These are phyloP conservation scores for Phymorhynchus buccinoides DNA, from an alignment of 1,140 invertebrate genomes.

Conservation along the genomic window DNA sequence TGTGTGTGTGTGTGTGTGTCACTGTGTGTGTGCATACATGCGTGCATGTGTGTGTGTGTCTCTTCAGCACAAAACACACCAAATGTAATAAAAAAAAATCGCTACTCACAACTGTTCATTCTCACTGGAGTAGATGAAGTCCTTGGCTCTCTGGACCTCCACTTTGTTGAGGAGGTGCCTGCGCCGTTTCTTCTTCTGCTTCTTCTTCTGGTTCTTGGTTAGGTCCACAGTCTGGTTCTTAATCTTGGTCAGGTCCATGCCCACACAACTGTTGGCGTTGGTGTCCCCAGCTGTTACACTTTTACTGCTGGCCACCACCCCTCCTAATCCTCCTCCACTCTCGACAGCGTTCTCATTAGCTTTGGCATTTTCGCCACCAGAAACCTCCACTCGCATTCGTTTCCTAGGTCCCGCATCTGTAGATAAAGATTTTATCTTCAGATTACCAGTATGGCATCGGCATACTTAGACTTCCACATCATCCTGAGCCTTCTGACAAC, in stretches of 20 bases:
- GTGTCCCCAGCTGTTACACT: background rate
- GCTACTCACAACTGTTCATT: slow-evolving; percentile 35
- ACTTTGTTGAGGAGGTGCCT: slow-evolving; percentile 27
- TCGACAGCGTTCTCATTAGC: background rate
- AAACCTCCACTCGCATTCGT: slow-evolving; percentile 15
- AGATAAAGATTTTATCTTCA: no score
- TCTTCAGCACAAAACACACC: no score
- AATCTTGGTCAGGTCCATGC: slow-evolving; percentile 29
- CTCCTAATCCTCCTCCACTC: no score
- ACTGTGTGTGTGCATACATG: no score
- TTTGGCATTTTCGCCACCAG: background rate
- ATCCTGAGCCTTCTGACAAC: no score
- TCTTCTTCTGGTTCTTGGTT: slow-evolving; percentile 39
- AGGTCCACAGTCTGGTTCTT: slow-evolving; percentile 35
- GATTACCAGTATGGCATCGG: no score
- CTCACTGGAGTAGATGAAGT: slow-evolving; percentile 33
- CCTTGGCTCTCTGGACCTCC: slow-evolving; percentile 34
- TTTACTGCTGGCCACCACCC: background rate
- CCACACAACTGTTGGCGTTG: slow-evolving; percentile 32
- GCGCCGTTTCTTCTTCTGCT: slow-evolving; percentile 34
- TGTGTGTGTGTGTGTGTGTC: no score
- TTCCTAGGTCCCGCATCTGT: slow-evolving; percentile 26
- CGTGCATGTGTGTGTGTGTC: no score
- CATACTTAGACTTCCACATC: no score
- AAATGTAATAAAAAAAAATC: no score